Conservation (phyloP, 2,888 invertebrate species). For the Synanthedon andrenaeformis region DNA sequence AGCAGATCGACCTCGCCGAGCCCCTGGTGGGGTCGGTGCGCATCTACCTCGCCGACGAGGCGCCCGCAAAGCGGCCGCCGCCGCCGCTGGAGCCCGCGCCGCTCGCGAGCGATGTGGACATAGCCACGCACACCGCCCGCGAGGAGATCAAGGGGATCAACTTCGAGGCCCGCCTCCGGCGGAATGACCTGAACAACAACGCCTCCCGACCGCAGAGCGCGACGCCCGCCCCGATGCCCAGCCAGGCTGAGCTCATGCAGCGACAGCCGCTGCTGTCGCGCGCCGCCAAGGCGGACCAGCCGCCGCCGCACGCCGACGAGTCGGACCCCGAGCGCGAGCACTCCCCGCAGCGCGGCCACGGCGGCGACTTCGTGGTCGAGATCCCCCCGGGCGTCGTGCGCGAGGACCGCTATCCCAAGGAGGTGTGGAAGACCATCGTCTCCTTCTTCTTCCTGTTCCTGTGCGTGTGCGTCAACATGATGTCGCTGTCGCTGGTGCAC, state of each 20-base stretch:
- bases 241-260: constrained; percentile 64
- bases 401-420: constrained; percentile 85
- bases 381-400: constrained; percentile 74
- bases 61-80: constrained; percentile 43
- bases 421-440: constrained; percentile 82
- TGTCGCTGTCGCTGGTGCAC: constrained; percentile 86
- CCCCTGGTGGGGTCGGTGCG: constrained; percentile 63
- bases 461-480: constrained; percentile 65
- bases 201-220: constrained; percentile 29
- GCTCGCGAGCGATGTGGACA: constrained; percentile 49
- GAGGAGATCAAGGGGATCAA: constrained; percentile 62
- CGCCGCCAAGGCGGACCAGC: constrained; percentile 44
- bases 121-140: constrained; percentile 47
- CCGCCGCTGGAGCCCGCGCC: constrained; percentile 17
- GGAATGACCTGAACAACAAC: constrained; percentile 69
- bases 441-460: constrained; percentile 59
- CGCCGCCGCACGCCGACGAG: constrained; percentile 52
- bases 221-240: constrained; percentile 40
- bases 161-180: constrained; percentile 52
- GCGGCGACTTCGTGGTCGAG: constrained; percentile 57
- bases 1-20: constrained; percentile 54
- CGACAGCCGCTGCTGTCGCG: constrained; percentile 65
- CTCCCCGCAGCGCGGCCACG: constrained; percentile 45
- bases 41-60: constrained; percentile 55
- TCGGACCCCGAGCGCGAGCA: constrained; percentile 51